Base-by-base conservation (phyloP, 2,113 vertebrate species). In the Melanerpes formicivorus region DNA sequence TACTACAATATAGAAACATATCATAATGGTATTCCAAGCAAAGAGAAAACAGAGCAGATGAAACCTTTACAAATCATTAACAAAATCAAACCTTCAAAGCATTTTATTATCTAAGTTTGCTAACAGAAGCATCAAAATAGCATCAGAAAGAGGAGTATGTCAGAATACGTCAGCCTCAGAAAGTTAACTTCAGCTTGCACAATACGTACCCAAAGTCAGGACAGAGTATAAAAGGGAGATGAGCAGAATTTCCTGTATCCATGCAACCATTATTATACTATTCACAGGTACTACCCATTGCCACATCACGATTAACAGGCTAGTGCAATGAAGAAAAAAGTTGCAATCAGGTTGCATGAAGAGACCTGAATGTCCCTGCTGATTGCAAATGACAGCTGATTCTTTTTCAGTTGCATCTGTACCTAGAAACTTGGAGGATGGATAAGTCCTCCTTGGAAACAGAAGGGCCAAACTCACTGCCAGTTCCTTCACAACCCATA, bases 341-440 rank as follows among this genome's bases (percentile, higher is more conserved):
- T 90, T 95, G 96, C 92, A 96, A 95, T 96, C 95, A 94, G 84
- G 86, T 95, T 90, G 90, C 5, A 48, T 76, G 92, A 94, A 93
- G 93, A 95, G 88, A 66, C 50, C 90, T 95, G 93, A 96, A 95
- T 96, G 96, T 95, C 92, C 66, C 70, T 86, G 74, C 83, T 96
- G 92, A 94, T 95, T 94, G 90, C 91, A 95, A 94, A 92, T 95
- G 87, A 95, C 87, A 93, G 88, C 42, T 86, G 52, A 80, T 66
- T 44, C 10, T 89, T 89, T 79, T 90, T 85, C 70, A 74, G 82
- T 62, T 52, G 88, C 80, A 64, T 78, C 66, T 80, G 87, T 89
- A 91, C 93, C 94, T 87, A 77, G 66, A 88, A 90, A 46, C 73
- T 94, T 0, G 0, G 44, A 85, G 32, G 23, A 55, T 0, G 3